Evolutionary conservation across 2,888 invertebrate species (phyloP).

Genomic region (Sinohyriopsis cumingii): DNA sequence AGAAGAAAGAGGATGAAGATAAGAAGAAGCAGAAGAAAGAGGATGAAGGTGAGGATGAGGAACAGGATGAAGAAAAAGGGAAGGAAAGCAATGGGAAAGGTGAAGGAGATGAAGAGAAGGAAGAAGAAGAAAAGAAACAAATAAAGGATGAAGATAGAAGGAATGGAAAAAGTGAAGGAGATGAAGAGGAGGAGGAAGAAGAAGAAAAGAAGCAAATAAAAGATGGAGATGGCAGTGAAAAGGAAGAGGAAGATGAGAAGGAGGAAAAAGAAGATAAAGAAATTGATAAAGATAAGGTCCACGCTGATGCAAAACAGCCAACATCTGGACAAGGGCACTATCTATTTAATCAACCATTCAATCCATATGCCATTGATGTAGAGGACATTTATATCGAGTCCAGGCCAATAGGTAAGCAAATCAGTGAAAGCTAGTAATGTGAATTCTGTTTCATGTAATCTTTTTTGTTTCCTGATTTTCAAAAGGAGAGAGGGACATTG

Average conservation of each 20-base stretch:
- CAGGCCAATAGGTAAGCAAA: constrained; percentile 40
- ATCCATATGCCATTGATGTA: constrained; percentile 27
- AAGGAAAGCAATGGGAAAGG: constrained; percentile 23
- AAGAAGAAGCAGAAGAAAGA: constrained; percentile 3
- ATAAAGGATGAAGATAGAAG: constrained; percentile 7
- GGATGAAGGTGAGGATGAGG: constrained; percentile 9
- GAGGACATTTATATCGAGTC: constrained; percentile 46
- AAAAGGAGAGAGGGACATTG: too few species aligned
- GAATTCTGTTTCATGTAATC: constrained; percentile 4
- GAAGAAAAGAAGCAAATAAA: constrained; percentile 13
- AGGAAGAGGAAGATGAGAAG: neutral
- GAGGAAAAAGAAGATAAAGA: constrained; percentile 8
- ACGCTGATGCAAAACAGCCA: constrained; percentile 51
- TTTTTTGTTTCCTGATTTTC: neutral
- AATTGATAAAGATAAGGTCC: constrained; percentile 9
- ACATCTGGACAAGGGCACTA: constrained; percentile 35
- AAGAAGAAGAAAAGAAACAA: constrained; percentile 10
- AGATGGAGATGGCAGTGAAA: constrained; percentile 13
- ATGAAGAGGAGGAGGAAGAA: constrained; percentile 1
- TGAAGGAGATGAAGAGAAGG: constrained; percentile 6
- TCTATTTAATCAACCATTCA: constrained; percentile 39
- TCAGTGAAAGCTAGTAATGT: too few species aligned
- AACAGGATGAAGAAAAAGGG: constrained; percentile 14
- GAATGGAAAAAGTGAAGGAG: neutral
- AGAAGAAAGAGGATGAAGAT: neutral